Base-by-base conservation (phyloP, 2,797 vertebrate species). In the Xiphorhynchus erythropygius region DNA sequence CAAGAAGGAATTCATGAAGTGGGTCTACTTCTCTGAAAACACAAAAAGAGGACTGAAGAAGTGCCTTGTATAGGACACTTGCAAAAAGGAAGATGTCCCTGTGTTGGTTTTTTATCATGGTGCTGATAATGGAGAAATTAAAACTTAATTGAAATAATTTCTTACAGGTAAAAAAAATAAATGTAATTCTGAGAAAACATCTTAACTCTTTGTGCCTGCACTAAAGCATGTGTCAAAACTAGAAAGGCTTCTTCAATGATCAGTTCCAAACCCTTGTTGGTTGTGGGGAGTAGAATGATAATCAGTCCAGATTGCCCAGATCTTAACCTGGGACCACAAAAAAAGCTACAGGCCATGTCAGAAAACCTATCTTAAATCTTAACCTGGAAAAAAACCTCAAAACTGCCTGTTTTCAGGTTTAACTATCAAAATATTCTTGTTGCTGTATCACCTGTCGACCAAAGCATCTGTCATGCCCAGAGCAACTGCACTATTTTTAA, bases 101-200 rank as follows among this genome's bases (percentile, higher is more conserved):
- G 7, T 55, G 10, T 46, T 3, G 2, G 1, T 0, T 5, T 25
- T 84, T 79, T 62, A 10, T 22, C 22, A 24, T 0, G 25, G 7
- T 60, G 13, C 4, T 53, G 16, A 44, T 57, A 9, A 44, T 32
- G 22, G 5, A 85, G 28, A 47, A 67, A 65, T 56, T 56, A 44
- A 63, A 81, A 55, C 2, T 7, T n/a, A 35, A 71, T 55, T 5
- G 1, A 42, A 85, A 62, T 41, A 15, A 6, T 21, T 67, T 74
- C 77, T 70, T 84, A 27, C 2, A 19, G 18, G 10, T 60, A 11
- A 81, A 87, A 84, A 86, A 84, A 67, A 28, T 49, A 46, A n/a
- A n/a, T 14, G 37, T 2, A 33, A 22, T 64, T 73, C 7, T 46
- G 16, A 85, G 16, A 53, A 86, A 89, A 50, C 1, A 17, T 21